Evolutionary conservation across 2,888 invertebrate genomes (phyloP).

Genomic region (Tetragonisca angustula): DNA sequence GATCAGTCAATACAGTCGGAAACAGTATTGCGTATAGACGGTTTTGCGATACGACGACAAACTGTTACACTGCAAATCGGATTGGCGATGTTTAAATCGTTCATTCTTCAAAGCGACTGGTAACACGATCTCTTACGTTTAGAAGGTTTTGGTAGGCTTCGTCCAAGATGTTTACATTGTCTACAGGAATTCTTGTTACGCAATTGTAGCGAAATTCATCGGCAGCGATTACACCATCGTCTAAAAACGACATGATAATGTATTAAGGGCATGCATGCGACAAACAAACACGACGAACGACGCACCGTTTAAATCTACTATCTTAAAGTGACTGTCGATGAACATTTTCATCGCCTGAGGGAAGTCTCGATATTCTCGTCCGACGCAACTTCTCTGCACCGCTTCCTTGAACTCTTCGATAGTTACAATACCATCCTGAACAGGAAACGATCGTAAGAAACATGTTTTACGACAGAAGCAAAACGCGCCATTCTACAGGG

Average conservation of each 20-base stretch:
- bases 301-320: conserved; percentile 90
- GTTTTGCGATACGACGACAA: conserved; percentile 11
- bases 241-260: conserved; percentile 69
- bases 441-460: conserved; percentile 48
- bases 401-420: conserved; percentile 93
- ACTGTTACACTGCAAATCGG: conserved; percentile 22
- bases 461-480: too few relatives aligned
- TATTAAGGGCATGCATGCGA: background rate
- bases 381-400: conserved; percentile 92
- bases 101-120: background rate
- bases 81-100: conserved; percentile 2
- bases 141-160: conserved; percentile 91
- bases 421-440: conserved; percentile 92
- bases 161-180: conserved; percentile 90
- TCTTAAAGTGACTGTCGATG: conserved; percentile 93
- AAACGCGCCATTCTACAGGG: too few relatives aligned
- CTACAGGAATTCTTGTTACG: conserved; percentile 91
- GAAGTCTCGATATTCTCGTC: conserved; percentile 91
- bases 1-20: background rate
- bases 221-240: conserved; percentile 91
- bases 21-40: conserved; percentile 34
- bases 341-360: conserved; percentile 95
- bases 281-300: too few relatives aligned
- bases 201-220: conserved; percentile 94
- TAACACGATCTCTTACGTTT: conserved; percentile 88